Base-by-base conservation (phyloP, 2,113 vertebrate genomes). In the Equus przewalskii region DNA sequence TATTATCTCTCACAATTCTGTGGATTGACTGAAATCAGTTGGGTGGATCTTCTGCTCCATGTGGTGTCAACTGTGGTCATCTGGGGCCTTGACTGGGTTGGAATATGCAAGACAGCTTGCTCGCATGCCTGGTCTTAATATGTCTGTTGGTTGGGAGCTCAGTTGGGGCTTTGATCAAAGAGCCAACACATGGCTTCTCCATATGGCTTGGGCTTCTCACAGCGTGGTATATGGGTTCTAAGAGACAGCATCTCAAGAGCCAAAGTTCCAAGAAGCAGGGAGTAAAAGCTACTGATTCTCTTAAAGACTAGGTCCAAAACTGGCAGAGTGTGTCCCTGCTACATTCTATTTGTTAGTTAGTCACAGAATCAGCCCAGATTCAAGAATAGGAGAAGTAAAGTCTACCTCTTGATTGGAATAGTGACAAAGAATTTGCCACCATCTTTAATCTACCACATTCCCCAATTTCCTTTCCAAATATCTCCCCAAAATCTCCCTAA, bases 251-350 rank as follows among this genome's bases (percentile, higher is more conserved):
- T 26, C 36, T 85, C 28, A 58, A 51, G 14, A 93, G 46, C 13
- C 75, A 75, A 91, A 56, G 41, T 88, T 56, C 41, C 64, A 83
- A 86, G 75, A 92, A 93, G 22, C 33, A 93, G 70, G 64, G 87
- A 76, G 18, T 28, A 9, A 93, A 92, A 96, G 58, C 64, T 64
- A 62, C 16, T 54, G 46, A 33, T 33, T 91, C n/a, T 73, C 64
- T 80, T 80, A 69, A 90, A 92, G 36, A 0, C 5, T n/a, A 58
- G 28, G 46, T 22, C 13, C 58, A 26, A n/a, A 90, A 73, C 21
- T 80, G 21, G 26, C 58, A 70, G 54, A 69, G 65, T 2, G 18
- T 58, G 22, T 82, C 76, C 56, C 51, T 83, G 33, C n/a, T 82
- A 41, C 1, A 3, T 72, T 69, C 19, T 73, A 0, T 18, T 67